A percentile compares a stretch with the other conserved stretches of the same genome.
Evolutionary conservation across 2,113 vertebrate genomes (phyloP).

Genomic region (Pogonocichla stellata): DNA sequence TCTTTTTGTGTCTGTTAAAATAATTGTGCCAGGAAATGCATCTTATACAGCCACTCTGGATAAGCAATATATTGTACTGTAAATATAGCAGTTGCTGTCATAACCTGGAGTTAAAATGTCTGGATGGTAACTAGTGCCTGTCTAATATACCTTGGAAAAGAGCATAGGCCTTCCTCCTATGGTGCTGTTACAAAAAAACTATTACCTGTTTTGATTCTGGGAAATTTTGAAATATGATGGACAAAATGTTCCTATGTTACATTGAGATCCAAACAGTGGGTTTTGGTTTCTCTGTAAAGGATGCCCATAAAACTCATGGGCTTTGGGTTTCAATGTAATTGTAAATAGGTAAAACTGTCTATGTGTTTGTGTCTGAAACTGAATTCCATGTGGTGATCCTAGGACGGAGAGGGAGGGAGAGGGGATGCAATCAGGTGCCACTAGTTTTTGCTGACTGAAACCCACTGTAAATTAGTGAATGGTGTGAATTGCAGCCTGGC

Average conservation of each 20-base stretch:
- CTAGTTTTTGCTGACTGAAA: background rate
- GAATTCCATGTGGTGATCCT: background rate
- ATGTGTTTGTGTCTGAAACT: slow-evolving; percentile 45
- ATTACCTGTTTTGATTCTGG: background rate
- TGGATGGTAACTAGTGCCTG: slow-evolving; percentile 51
- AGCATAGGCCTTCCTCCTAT: slow-evolving; percentile 31
- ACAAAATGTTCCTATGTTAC: slow-evolving; percentile 63
- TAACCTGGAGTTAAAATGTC: background rate
- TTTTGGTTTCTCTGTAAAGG: slow-evolving; percentile 65
- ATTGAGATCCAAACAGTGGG: slow-evolving; percentile 54
- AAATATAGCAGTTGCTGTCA: slow-evolving; percentile 40
- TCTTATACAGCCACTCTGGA: slow-evolving; percentile 43
- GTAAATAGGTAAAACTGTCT: slow-evolving; percentile 72
- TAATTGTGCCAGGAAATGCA: slow-evolving; percentile 47
- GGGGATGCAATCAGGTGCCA: background rate
- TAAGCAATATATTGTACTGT: slow-evolving; percentile 64
- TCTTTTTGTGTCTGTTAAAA: slow-evolving; percentile 23
- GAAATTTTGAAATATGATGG: slow-evolving; percentile 39
- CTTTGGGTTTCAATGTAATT: slow-evolving; percentile 70
- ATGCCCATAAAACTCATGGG: slow-evolving; percentile 38
- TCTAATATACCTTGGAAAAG: background rate
- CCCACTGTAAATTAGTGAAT: background rate
- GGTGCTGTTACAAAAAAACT: slow-evolving; percentile 49
- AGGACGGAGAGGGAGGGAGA: background rate
- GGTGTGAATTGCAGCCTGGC: background rate